Base-by-base conservation (phyloP, 2,113 vertebrate genomes). In the Rhegmatorhina hoffmannsi region DNA sequence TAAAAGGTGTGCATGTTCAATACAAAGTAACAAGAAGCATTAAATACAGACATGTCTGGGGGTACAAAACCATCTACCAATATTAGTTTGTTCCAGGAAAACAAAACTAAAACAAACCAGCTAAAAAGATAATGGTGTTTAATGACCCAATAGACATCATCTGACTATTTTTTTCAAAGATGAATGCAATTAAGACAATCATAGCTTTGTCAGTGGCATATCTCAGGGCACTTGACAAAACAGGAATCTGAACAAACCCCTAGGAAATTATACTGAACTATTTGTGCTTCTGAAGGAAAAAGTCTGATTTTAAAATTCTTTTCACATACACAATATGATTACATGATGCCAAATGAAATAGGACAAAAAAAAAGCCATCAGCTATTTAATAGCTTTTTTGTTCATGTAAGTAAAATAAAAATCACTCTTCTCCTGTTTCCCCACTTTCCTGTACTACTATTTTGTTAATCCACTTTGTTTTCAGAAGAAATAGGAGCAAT, bases 181-280 rank as follows among this genome's bases (percentile, higher is more conserved):
- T 6, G 0, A 29, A 34, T 34, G 15, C 50, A 56, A 59, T 53
- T 40, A 59, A 70, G 26, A n/a, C 20, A 63, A 47, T 6, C 2
- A 1, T 10, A 7, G 59, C 49, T 62, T 47, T 1, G 0, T 17
- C 17, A 60, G 21, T 36, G 6, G 6, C 0, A 0, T 24, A 66
- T 74, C 91, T 84, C 38, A 28, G 28, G 46, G 25, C 31, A 70
- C 6, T 3, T 36, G 5, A 58, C 36, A 28, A 84, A 87, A 81
- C 1, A 44, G 20, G 79, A 66, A 70, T 19, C 3, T 9, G 43
- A 64, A 73, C 16, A 70, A 84, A 72, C 6, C 15, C 29, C 33
- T 33, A 5, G 0, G 13, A 90, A 92, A 50, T 28, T 0, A 60
- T 3, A 64, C 3, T 3, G 5, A 89, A 36, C 9, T 17, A 26